Evolutionary conservation across 92 coral and sea anemone species (phyloP).

Genomic region (Palythoa grandis): DNA sequence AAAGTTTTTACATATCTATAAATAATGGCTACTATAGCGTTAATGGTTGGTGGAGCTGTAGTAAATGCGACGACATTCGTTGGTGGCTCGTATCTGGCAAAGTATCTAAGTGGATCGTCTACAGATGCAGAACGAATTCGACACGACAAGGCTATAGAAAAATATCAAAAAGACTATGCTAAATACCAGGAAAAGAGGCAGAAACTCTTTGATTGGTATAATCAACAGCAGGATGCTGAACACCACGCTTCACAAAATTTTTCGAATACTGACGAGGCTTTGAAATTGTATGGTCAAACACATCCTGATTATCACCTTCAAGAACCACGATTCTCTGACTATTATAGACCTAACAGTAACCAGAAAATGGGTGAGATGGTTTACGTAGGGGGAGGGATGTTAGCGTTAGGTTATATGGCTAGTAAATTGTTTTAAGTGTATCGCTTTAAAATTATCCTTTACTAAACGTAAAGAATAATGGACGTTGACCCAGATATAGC

Average conservation of each 20-base stretch:
- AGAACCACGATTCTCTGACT: slow-evolving; percentile 40
- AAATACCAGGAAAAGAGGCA: slow-evolving; percentile 39
- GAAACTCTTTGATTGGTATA: slow-evolving; percentile 46
- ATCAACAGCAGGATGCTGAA: too few species aligned
- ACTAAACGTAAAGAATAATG: background rate
- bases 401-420: background rate
- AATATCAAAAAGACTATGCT: slow-evolving; percentile 55
- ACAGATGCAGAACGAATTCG: slow-evolving; percentile 25
- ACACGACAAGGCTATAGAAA: slow-evolving; percentile 64
- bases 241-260: slow-evolving; percentile 18
- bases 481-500: too few species aligned
- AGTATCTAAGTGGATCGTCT: slow-evolving; percentile 2
- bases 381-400: slow-evolving; percentile 45
- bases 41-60: slow-evolving; percentile 65
- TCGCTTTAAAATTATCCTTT: too few species aligned
- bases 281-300: slow-evolving; percentile 33
- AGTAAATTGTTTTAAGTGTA: background rate
- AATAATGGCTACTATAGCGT: slow-evolving; percentile 50
- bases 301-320: too few species aligned
- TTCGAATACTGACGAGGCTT: slow-evolving; percentile 43
- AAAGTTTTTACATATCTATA: too few species aligned
- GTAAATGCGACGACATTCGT: slow-evolving; percentile 56
- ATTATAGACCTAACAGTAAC: slow-evolving; percentile 37
- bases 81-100: slow-evolving; percentile 60
- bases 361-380: slow-evolving; percentile 41